phyloP scores from a whole-genome alignment of 2,797 vertebrate genomes.

The Falco rusticolus region DNA sequence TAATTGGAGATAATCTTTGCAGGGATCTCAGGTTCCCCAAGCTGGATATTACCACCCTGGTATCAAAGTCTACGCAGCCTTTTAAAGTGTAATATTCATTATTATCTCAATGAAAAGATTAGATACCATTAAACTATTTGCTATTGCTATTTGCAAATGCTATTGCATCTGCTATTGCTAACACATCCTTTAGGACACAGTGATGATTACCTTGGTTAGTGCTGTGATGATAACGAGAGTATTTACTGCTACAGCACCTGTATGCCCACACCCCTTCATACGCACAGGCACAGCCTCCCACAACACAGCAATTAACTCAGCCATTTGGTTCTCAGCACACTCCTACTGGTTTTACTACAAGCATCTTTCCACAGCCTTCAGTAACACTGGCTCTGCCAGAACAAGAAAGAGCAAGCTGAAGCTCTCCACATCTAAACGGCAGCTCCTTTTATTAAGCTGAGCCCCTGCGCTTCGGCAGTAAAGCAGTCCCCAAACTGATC shows the following conservation, averaged over 20 bases:
- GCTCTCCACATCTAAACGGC: background rate
- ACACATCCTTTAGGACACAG: background rate
- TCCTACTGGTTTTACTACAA: background rate
- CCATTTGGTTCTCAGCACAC: background rate
- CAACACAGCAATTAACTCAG: background rate
- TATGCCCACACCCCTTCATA: background rate
- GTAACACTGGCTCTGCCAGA: background rate
- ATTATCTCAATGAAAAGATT: background rate
- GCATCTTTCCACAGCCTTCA: background rate
- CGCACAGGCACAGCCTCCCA: background rate
- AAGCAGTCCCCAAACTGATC: background rate
- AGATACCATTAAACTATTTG: background rate
- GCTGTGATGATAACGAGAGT: accelerated
- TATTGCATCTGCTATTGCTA: background rate
- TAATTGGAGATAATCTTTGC: background rate
- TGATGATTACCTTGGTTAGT: background rate
- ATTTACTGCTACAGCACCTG: background rate
- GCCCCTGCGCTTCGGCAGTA: background rate
- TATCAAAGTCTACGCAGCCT: background rate
- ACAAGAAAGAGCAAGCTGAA: background rate
- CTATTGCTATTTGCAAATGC: background rate
- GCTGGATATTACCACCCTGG: background rate
- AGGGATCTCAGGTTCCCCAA: slow-evolving; percentile 13
- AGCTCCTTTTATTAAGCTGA: background rate
- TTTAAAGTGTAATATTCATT: background rate